Conservation (phyloP, 2,113 vertebrate genomes). For the Callaeas wilsoni region DNA sequence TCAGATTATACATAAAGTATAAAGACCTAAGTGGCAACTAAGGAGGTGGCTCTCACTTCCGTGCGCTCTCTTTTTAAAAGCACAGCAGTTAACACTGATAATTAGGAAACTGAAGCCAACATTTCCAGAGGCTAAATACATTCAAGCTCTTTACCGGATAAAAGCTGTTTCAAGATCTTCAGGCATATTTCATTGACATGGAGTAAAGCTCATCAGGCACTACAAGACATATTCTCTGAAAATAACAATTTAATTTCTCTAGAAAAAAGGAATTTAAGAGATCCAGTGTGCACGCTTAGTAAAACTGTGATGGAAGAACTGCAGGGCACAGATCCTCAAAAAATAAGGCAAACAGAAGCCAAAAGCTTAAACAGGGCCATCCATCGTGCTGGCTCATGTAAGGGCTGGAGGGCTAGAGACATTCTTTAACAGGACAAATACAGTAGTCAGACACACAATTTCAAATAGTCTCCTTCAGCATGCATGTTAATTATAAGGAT, state of each 20-base stretch:
- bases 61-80: neutral
- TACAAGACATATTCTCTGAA: neutral
- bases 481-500: slow-evolving; percentile 67
- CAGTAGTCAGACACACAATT: neutral
- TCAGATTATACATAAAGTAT: neutral
- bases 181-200: neutral
- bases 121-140: neutral
- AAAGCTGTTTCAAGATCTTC: neutral
- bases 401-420: neutral
- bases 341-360: neutral
- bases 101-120: neutral
- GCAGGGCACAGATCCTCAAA: neutral
- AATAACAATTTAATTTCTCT: neutral
- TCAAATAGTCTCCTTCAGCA: slow-evolving; percentile 52
- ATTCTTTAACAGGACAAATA: neutral
- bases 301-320: neutral
- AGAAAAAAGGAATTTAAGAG: neutral
- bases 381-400: neutral
- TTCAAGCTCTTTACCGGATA: neutral
- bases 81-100: neutral
- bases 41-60: neutral
- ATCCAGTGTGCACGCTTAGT: neutral
- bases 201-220: neutral
- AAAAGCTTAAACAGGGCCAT: neutral
- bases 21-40: neutral